Evolutionary conservation across 2,888 invertebrate genomes (phyloP), one percentile per base, ranked within the genome.

Genomic region (Xylophagus ater): DNA sequence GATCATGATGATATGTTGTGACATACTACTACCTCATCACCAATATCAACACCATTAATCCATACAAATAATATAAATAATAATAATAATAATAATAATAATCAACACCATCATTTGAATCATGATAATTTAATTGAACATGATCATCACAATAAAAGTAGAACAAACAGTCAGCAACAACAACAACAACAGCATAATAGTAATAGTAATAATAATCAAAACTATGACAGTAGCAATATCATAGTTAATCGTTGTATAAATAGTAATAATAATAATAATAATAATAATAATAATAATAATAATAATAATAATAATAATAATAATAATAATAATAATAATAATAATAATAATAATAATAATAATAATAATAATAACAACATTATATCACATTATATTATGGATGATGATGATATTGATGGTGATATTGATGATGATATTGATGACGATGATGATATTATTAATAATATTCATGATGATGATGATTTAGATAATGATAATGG

Each of bases 1-100:
- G 45, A 51, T 42, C 50, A 52, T 36, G 50, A 50, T 42, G 50
- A 52, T 31, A 50, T 51, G 46, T 53, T 53, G 53, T 53, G 53
- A 53, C 53, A 52, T 47, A 49, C 40, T n/a, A n/a, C n/a, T 34
- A 44, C 44, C 31, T 32, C 45, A 10, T 25, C 40, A 17, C 21
- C 38, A 10, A 31, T 23, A 18, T 12, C 20, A 18, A 18, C 32
- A 19, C 29, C 34, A 34, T 26, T 26, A n/a, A 13, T 6, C 5
- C 13, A 9, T 9, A 6, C 20, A 8, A 23, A 20, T 9, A 40
- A 45, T 32, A 31, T 43, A 34, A 31, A 38, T 28, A 43, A 44
- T 24, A 34, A 35, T 38, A 29, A 38, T 34, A 23, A 32, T 26
- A 30, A 40, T 15, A 14, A 31, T 24, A 29, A 30, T 20, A 40